Evolutionary conservation across 1,140 invertebrate genomes (phyloP).

Genomic region (Himalopsyche phryganea): DNA sequence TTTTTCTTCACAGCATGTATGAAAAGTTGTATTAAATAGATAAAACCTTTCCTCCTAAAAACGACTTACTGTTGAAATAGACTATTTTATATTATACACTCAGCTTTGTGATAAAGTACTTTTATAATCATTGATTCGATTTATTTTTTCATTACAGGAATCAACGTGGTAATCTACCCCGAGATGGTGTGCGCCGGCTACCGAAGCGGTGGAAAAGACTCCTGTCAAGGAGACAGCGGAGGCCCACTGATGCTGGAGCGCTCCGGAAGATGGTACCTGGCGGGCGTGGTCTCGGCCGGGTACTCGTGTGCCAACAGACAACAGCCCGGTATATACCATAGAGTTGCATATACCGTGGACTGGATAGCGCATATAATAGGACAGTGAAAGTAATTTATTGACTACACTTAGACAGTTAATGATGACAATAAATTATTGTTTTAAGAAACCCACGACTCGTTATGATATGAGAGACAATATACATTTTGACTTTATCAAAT

Average conservation of each 20-base stretch:
- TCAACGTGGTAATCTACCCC: constrained; percentile 90
- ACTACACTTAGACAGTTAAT: too few species aligned
- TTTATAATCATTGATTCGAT: too few species aligned
- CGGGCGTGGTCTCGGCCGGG: constrained; percentile 85
- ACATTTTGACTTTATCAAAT: too few species aligned
- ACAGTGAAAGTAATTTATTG: background rate
- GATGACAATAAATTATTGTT: too few species aligned
- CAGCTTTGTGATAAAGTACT: too few species aligned
- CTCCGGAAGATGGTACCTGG: constrained; percentile 79
- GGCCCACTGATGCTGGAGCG: constrained; percentile 86
- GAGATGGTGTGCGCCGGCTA: constrained; percentile 98
- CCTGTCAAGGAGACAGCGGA: constrained; percentile 77
- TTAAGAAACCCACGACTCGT: too few species aligned
- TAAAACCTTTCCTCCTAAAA: too few species aligned
- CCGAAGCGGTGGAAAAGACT: constrained; percentile 78
- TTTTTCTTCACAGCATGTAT: too few species aligned
- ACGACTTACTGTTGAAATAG: too few species aligned
- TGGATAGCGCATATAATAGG: constrained; percentile 74
- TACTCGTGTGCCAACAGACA: constrained; percentile 89
- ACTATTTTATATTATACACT: too few species aligned
- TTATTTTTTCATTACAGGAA: constrained; percentile 55
- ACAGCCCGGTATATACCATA: constrained; percentile 91
- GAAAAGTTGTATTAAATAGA: too few species aligned
- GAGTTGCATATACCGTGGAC: constrained; percentile 89
- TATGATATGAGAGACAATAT: too few species aligned